Base-by-base conservation (phyloP, 2,888 invertebrate genomes). In the Thereva unica region DNA sequence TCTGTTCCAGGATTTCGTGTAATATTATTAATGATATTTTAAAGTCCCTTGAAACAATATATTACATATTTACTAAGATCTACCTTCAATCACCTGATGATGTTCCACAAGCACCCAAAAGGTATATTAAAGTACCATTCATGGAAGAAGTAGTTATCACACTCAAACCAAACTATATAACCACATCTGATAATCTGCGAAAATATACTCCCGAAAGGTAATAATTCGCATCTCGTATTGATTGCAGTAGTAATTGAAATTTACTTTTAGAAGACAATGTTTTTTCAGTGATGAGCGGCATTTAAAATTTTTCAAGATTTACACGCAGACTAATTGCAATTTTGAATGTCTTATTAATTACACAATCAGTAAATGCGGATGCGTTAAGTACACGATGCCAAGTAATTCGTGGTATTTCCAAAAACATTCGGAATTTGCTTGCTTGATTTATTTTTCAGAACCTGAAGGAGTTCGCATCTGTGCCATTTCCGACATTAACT, bases 1-100 rank as follows among this genome's bases (percentile, higher is more conserved):
- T 88, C 90, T 0, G 88, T 89, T 4, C 88, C 89, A 79, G 90
- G 90, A 37, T 90, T 87, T 74, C 89, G 89, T 84, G 88, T 88
- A 76, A 55, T 23, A 23, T 23, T 10, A 41, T 10, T 23, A 7
- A 3, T 50, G 4, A 50, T 8, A 12, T 23, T 7, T 50, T 50
- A 5, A 50, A 50, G 34, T 23, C 23, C 50, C 23, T 37, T 38
- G 5, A 23, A 37, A 53, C n/a, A 3, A n/a, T 37, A 9, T 7
- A 53, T 53, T 53, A 9, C n/a, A 53, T 12, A 8, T 38, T 53
- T 53, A 10, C 10, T 9, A 34, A 50, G 86, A 83, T 87, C 69
- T 76, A 87, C 3, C 80, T 88, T 5, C 87, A 88, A 75, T 85
- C 86, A 73, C 87, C 88, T 2, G 85, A 86, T 0, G 87, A 87